Evolutionary conservation across 2,888 invertebrate genomes (phyloP), one percentile per base, ranked within the genome.

Genomic region (Trichogramma dendrolimi): DNA sequence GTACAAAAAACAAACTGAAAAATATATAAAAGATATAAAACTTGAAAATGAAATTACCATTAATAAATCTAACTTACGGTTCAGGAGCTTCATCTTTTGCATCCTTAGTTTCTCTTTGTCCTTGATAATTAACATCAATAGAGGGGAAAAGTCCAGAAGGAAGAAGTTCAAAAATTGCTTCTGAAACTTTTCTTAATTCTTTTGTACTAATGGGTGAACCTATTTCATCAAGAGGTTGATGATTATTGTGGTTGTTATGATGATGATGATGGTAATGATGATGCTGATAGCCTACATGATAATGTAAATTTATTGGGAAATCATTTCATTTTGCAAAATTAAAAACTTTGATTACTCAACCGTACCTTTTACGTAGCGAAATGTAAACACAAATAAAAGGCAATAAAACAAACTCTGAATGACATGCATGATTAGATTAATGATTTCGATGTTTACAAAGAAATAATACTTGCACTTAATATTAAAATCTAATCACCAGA

Each of bases 21-120:
- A 10, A 51, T 6, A 39, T 41, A 39, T 41, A 44, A 6, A 27
- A 38, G 11, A 49, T 14, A 44, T 40, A 48, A 27, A 39, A 2
- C 27, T 27, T 27, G 27, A 27, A 3, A 27, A 48, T 38, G 10
- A 40, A 39, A 5, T 39, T 51, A 4, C 39, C 10, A 4, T 38
- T 50, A 55, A 42, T 38, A 14, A 47, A 53, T 53, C 57, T 60
- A 27, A 41, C 59, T 63, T 69, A 72, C 72, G 70, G 70, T 64
- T 67, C 55, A 8, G 69, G 62, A 14, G 71, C 69, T 64, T 67
- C 67, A 52, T 72, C 72, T 10, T 63, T 68, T 38, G 62, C 48
- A 59, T 66, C 67, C 4, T 62, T 67, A 10, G 49, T 55, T 48
- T 51, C 53, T 52, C 60, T 61, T 11, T 64, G 58, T 7, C 64